Conservation (phyloP, 1,140 invertebrate genomes). For the Zaprionus davidi region DNA sequence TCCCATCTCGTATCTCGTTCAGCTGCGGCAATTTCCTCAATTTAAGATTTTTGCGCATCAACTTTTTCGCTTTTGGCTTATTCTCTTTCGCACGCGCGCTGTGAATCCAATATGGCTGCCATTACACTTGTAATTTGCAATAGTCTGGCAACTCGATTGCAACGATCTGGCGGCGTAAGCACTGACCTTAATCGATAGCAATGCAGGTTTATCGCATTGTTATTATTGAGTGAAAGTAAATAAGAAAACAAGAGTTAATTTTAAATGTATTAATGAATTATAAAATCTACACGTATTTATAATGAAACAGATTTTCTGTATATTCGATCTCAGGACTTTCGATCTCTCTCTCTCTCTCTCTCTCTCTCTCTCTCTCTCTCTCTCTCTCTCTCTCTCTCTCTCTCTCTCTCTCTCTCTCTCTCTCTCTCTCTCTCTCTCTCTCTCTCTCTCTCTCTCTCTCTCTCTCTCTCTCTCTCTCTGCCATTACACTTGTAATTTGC, state of each 20-base stretch:
- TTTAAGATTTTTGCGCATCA: slow-evolving; percentile 1
- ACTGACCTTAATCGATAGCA: neutral
- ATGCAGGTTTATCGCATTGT: neutral
- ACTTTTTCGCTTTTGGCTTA: neutral
- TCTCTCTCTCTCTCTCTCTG: too few relatives aligned
- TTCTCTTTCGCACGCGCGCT: neutral
- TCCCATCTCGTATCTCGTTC: neutral
- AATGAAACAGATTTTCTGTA: neutral
- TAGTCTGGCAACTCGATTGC: too few relatives aligned
- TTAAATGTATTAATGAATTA: neutral
- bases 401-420: too few relatives aligned
- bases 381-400: too few relatives aligned
- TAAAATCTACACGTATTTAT: neutral
- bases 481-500: neutral
- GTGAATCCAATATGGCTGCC: neutral
- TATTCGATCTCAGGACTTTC: neutral
- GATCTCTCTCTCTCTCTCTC: too few relatives aligned
- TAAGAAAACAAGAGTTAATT: neutral
- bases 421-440: too few relatives aligned
- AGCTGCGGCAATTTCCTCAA: neutral
- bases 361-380: too few relatives aligned
- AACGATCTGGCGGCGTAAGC: too few relatives aligned
- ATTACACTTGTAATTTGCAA: neutral
- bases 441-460: too few relatives aligned
- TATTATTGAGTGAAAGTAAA: neutral